Evolutionary conservation across 2,797 vertebrate species (phyloP), one percentile per base, ranked within the genome.

Genomic region (Cacajao melanocephalus): DNA sequence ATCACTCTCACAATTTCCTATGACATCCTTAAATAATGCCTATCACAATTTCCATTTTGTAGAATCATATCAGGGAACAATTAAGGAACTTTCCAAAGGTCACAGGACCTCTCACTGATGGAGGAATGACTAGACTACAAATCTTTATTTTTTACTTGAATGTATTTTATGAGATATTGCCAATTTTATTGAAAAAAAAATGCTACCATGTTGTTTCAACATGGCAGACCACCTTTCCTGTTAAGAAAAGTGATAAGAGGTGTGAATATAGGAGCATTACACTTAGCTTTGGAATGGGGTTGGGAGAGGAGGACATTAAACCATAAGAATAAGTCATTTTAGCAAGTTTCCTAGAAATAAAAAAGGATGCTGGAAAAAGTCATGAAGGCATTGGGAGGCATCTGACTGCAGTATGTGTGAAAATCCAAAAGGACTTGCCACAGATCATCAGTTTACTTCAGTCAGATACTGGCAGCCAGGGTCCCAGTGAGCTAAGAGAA

Each of bases 61-160:
- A 57, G 50, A 96, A 39, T 80, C 14, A 73, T 88, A 87, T 75
- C 17, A 52, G 48, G 8, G 44, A 44, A 64, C 87, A 80, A 76
- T 13, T 61, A 33, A 57, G 41, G 90, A 85, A 70, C 82, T 79
- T 96, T 91, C 14, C 79, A 41, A 93, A 95, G 76, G 41, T 86
- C 79, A 57, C 7, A 41, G 36, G 7, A 61, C 17, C 9, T 8
- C 15, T 85, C 5, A 7, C 0, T n/a, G 17, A 30, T 78, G 36
- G 61, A 82, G 1, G 1, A 72, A 87, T 64, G 46, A 50, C 3
- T 76, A 78, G 30, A 94, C 91, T 19, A 48, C 20, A 96, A 52
- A 79, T 67, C 24, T 83, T 44, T 94, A 55, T 64, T 41, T 81
- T 28, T 70, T 8, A n/a, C 2, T 58, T 57, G 55, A 91, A 73